Evolutionary conservation across 2,113 vertebrate genomes (phyloP).

Genomic region (Oceanodroma tethys): DNA sequence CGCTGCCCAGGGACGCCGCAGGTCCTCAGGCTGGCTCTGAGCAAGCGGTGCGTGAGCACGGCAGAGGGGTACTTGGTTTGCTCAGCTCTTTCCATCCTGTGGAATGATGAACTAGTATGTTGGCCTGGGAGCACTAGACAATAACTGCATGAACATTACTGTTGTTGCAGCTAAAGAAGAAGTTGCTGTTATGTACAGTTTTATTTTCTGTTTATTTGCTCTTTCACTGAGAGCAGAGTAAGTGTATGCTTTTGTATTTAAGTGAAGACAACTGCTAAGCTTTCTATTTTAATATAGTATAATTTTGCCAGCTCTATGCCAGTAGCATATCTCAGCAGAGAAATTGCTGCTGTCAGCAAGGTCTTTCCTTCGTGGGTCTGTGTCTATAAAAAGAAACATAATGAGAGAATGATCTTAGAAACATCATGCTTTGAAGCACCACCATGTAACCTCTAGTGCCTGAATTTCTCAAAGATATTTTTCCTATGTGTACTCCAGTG

Average conservation of each 20-base stretch:
- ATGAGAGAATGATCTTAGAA: not conserved
- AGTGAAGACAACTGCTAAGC: not conserved
- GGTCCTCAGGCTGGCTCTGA: not conserved
- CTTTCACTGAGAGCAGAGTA: not conserved
- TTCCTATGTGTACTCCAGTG: fast-evolving
- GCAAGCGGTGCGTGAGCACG: not conserved
- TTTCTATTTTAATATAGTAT: not conserved
- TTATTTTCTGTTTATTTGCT: not conserved
- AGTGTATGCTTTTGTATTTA: not conserved
- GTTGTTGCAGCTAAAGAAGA: not conserved
- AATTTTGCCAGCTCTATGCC: not conserved
- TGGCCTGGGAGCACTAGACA: not conserved
- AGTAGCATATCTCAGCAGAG: not conserved
- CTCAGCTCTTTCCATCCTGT: fast-evolving
- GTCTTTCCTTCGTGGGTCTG: not conserved
- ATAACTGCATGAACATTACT: not conserved
- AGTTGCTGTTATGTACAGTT: not conserved
- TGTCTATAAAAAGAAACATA: not conserved
- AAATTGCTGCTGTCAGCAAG: not conserved
- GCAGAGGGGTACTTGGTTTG: not conserved
- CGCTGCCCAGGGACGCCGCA: not conserved
- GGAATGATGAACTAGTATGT: not conserved
- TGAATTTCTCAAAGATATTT: not conserved
- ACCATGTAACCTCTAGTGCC: not conserved
- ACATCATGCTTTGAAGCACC: not conserved